Conservation (phyloP, 2,888 invertebrate genomes). For the Acrobasis repandana region DNA sequence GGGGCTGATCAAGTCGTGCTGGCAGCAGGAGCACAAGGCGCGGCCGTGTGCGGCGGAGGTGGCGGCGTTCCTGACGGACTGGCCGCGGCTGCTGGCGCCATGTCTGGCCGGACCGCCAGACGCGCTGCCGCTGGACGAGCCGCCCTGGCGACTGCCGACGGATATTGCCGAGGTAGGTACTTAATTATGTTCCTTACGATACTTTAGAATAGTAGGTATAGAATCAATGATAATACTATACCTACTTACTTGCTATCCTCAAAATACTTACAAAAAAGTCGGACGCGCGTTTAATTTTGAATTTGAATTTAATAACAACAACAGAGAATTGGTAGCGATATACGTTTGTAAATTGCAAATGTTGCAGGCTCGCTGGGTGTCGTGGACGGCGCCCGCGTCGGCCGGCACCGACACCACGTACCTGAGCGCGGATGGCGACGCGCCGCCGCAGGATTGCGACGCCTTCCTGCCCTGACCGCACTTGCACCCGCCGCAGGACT, state of each 20-base stretch:
- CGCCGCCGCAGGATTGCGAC: slow-evolving; percentile 47
- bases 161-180: slow-evolving; percentile 48
- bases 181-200: not conserved
- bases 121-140: slow-evolving; percentile 87
- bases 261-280: too few relatives aligned
- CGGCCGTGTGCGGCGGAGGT: slow-evolving; percentile 91
- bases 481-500: slow-evolving; percentile 36
- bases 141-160: slow-evolving; percentile 45
- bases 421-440: slow-evolving; percentile 57
- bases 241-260: too few relatives aligned
- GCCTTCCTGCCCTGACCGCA: slow-evolving; percentile 42
- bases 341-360: not conserved
- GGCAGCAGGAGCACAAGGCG: slow-evolving; percentile 86
- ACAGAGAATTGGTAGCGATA: too few relatives aligned
- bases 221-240: too few relatives aligned
- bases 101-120: slow-evolving; percentile 90
- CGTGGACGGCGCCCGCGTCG: slow-evolving; percentile 61
- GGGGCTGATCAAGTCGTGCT: slow-evolving; percentile 89
- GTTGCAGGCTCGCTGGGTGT: slow-evolving; percentile 59
- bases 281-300: too few relatives aligned
- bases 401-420: slow-evolving; percentile 62
- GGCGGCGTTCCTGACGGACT: slow-evolving; percentile 90
- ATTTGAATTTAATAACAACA: too few relatives aligned
- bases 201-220: too few relatives aligned
- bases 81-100: slow-evolving; percentile 89